Conservation (phyloP, 2,113 vertebrate genomes). For the Paratilapia polleni region DNA sequence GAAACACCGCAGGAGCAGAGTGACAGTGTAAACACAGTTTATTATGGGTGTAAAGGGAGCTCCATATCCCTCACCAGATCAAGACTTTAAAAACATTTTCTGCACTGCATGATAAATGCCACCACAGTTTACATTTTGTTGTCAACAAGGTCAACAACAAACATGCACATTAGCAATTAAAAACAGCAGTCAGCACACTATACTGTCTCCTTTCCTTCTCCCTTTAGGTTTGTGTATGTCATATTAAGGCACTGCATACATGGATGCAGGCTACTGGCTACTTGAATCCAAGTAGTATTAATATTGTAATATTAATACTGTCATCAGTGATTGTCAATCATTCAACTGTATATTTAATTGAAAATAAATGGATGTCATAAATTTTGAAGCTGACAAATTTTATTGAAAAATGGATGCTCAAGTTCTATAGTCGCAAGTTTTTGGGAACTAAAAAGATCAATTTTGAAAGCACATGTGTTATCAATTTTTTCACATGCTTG, state of each 20-base stretch:
- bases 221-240: neutral
- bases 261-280: neutral
- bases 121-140: neutral
- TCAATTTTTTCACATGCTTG: too few relatives aligned
- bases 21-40: constrained; percentile 46
- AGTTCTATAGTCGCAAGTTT: too few relatives aligned
- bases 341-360: neutral
- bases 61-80: neutral
- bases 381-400: too few relatives aligned
- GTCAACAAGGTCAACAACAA: neutral
- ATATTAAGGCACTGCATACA: neutral
- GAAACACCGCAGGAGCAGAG: constrained; percentile 11
- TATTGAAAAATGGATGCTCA: too few relatives aligned
- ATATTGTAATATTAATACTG: neutral
- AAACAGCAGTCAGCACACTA: neutral
- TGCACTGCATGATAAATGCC: neutral
- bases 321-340: neutral
- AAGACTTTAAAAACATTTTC: neutral
- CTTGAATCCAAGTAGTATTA: too few relatives aligned
- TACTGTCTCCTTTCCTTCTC: neutral
- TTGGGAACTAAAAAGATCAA: too few relatives aligned
- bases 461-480: too few relatives aligned
- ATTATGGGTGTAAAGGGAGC: constrained; percentile 18
- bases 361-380: too few relatives aligned
- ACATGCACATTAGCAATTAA: neutral